Conservation (phyloP, 2,113 vertebrate genomes). For the Otus sunia region DNA sequence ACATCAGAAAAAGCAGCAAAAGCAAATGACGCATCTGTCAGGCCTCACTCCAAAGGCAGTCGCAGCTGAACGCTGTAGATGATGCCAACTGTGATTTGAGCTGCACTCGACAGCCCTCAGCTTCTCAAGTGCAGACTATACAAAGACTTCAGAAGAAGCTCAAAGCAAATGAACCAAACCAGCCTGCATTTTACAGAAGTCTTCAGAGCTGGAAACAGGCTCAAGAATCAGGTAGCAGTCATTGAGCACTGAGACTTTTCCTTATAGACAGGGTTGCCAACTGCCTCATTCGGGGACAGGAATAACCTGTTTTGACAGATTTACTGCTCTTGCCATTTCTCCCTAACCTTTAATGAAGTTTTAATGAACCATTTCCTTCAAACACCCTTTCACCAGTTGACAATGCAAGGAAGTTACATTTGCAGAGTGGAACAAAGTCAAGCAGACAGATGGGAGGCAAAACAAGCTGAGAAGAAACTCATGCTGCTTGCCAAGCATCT, state of each 20-base stretch:
- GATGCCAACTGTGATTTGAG: neutral
- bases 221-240: neutral
- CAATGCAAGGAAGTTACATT: constrained; percentile 63
- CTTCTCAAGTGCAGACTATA: neutral
- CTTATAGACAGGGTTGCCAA: neutral
- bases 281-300: neutral
- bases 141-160: neutral
- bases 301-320: constrained; percentile 58
- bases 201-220: neutral
- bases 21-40: neutral
- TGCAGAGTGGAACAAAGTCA: constrained; percentile 40
- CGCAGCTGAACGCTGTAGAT: neutral
- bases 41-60: neutral
- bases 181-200: neutral
- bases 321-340: constrained; percentile 35
- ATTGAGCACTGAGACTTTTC: neutral
- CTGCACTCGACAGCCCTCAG: neutral
- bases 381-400: constrained; percentile 34
- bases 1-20: neutral
- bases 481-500: constrained; percentile 10
- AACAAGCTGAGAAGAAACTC: constrained; percentile 43
- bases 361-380: constrained; percentile 55
- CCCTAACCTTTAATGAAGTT: constrained; percentile 25
- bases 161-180: neutral
- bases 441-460: constrained; percentile 48